These are phyloP conservation scores for Molossus molossus DNA, from an alignment of 2,797 vertebrate genomes.

Conservation along the genomic window DNA sequence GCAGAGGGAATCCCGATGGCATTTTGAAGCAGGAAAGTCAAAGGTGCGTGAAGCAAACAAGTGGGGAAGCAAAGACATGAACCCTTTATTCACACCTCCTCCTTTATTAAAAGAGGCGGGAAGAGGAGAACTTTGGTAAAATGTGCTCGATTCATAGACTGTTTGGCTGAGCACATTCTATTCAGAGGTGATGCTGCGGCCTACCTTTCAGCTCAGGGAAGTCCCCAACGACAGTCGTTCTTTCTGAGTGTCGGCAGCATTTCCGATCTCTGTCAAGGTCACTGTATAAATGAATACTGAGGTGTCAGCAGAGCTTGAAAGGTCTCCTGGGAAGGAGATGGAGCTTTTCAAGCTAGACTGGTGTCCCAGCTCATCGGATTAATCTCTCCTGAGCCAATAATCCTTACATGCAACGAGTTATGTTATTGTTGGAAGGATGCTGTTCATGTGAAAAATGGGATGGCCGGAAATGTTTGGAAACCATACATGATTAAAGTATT, in stretches of 20 bases:
- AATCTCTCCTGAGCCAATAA: neutral
- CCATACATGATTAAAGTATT: conserved; percentile 56
- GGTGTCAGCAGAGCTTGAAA: neutral
- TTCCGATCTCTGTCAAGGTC: neutral
- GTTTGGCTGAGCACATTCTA: neutral
- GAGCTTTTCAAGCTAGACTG: neutral
- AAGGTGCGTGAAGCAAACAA: neutral
- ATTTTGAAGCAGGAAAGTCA: neutral
- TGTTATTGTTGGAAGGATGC: neutral
- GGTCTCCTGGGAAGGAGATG: neutral
- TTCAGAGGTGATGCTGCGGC: neutral
- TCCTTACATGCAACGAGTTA: neutral
- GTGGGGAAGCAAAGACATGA: neutral
- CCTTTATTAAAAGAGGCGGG: neutral
- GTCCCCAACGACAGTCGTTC: neutral
- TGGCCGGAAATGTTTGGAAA: conserved; percentile 37
- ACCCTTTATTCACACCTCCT: neutral
- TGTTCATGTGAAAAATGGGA: neutral
- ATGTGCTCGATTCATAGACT: neutral
- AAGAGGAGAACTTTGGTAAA: neutral
- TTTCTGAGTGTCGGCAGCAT: neutral
- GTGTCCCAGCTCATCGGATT: neutral
- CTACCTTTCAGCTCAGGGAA: neutral
- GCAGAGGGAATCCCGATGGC: neutral
- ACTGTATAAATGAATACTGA: neutral